Evolutionary conservation across 2,888 invertebrate species (phyloP).

Genomic region (Lepeophtheirus nordmannii): DNA sequence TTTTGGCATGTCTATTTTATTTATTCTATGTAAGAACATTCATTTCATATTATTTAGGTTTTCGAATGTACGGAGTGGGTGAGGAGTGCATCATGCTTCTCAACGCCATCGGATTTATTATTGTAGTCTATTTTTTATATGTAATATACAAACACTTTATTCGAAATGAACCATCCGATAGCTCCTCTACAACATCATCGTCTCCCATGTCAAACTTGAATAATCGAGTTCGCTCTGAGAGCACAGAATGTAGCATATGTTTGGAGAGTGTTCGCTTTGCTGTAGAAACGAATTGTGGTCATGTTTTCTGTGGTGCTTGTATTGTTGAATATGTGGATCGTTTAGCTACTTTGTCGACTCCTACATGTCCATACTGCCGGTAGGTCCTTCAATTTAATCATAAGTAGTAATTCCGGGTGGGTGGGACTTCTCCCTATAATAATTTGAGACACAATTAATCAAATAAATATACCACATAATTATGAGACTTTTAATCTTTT

Average conservation of each 20-base stretch:
- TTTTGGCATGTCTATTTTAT: too few species aligned
- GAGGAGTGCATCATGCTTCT: not conserved
- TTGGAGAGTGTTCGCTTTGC: slow-evolving; percentile 5
- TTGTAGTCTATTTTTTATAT: not conserved
- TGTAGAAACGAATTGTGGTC: not conserved
- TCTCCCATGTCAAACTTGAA: slow-evolving; percentile 6
- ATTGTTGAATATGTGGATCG: not conserved
- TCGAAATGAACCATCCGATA: not conserved
- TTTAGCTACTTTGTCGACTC: not conserved
- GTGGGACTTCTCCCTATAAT: too few species aligned
- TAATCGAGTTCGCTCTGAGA: not conserved
- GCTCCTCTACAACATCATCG: not conserved
- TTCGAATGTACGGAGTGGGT: not conserved
- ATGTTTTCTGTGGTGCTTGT: not conserved
- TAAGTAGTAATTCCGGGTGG: too few species aligned
- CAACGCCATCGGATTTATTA: not conserved
- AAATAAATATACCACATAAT: too few species aligned
- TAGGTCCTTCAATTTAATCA: not conserved
- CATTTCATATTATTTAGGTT: too few species aligned
- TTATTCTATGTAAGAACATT: too few species aligned
- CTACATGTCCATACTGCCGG: not conserved
- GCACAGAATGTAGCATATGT: slow-evolving; percentile 4
- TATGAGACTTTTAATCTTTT: too few species aligned
- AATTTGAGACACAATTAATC: too few species aligned
- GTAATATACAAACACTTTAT: not conserved